phyloP scores from a whole-genome alignment of 1,140 invertebrate genomes.

The Anastatus disparis region DNA sequence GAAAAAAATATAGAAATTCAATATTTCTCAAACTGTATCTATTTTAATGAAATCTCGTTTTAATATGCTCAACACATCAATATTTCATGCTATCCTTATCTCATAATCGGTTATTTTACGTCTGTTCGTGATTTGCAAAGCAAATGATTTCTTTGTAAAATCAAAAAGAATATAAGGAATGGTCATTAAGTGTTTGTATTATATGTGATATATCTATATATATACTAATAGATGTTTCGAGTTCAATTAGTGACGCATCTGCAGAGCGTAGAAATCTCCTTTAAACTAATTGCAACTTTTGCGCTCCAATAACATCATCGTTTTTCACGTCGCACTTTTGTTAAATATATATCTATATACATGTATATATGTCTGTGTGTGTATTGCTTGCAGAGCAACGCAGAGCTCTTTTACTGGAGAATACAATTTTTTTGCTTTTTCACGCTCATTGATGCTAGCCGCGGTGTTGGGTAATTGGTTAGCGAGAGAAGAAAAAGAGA shows the following conservation, averaged over 20 bases:
- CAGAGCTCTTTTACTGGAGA: not conserved
- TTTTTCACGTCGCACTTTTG: conserved; percentile 33
- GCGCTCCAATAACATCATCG: conserved; percentile 40
- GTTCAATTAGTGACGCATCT: conserved; percentile 37
- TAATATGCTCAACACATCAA: not conserved
- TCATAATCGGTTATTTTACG: not conserved
- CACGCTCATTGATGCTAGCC: conserved; percentile 41
- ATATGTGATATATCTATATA: conserved; percentile 22
- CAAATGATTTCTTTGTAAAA: conserved; percentile 1
- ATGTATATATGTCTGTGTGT: not conserved
- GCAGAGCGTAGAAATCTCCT: conserved; percentile 28
- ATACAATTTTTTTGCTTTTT: conserved; percentile 43
- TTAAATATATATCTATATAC: no score
- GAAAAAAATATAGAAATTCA: conserved; percentile 8
- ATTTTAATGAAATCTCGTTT: not conserved
- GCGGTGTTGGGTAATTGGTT: conserved; percentile 42
- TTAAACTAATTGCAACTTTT: conserved; percentile 38
- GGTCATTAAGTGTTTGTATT: conserved; percentile 23
- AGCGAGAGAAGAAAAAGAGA: no score
- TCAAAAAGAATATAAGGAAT: no score
- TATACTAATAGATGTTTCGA: conserved; percentile 30
- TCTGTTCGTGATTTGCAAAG: conserved; percentile 22
- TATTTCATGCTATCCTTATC: conserved; percentile 1
- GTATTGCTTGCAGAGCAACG: not conserved
- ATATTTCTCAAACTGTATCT: not conserved